Base-by-base conservation (phyloP, 1,140 invertebrate genomes). In the Calliopsis andreniformis region DNA sequence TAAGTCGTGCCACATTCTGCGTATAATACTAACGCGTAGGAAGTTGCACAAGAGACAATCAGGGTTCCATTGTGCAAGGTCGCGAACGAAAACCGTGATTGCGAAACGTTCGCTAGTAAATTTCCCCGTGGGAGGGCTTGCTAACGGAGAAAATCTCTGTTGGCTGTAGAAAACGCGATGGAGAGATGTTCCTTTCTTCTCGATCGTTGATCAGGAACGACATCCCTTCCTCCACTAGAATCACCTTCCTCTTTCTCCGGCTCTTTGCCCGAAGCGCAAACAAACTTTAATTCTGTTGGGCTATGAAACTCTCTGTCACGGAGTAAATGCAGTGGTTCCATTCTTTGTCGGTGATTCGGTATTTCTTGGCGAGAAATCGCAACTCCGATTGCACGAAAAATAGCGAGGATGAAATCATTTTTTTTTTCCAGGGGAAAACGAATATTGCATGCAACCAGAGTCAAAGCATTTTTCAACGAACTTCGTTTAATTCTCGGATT, bases 401-500 rank as follows among this genome's bases (percentile, higher is more conserved):
- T 75, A 6, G n/a, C 47, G 25, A 58, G 51, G 39, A 56, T 3
- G 23, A 20, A 10, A 59, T n/a, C n/a, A 68, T 76, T 28, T 58
- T 68, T 51, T 30, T 42, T 20, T 47, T 35, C 20, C n/a, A 1
- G 20, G 39, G 3, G 1, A 8, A 20, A 8, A 1, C 3, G 8
- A 2, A 18, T 55, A 30, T 64, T 16, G 32, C 14, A 23, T 2
- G 45, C 23, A 30, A 47, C 70, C 71, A 55, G 23, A 23, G 28
- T 20, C 14, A n/a, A 28, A 69, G 28, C 25, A 28, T 55, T 79
- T 78, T 56, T 20, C 61, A 42, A 25, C 51, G 61, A 53, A 64
- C 55, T 76, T 70, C 55, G 73, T 70, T 39, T 70, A 70, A 70
- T 76, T 76, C 55, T 70, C 45, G 56, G 23, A 59, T 76, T 69